Evolutionary conservation across 2,888 invertebrate species (phyloP).

Genomic region (Andrena fulva): DNA sequence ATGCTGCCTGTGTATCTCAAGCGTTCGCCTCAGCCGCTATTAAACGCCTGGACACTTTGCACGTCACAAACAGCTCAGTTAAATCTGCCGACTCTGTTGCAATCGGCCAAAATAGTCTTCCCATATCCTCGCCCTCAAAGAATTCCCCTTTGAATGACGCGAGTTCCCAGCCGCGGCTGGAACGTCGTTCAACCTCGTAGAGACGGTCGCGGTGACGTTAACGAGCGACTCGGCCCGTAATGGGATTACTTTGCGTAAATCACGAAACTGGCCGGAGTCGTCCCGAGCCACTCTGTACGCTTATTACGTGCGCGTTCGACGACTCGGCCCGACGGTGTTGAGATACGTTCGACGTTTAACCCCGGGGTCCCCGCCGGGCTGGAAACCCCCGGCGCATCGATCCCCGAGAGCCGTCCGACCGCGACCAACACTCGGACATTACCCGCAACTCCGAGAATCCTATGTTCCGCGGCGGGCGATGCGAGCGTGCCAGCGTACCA

Average conservation of each 20-base stretch:
- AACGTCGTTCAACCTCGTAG: constrained; percentile 30
- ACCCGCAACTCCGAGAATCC: constrained; percentile 72
- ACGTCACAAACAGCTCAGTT: neutral
- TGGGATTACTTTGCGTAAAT: constrained; percentile 79
- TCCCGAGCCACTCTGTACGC: constrained; percentile 46
- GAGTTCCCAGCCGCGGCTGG: constrained; percentile 29
- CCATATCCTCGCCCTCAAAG: constrained; percentile 1
- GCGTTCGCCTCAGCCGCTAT: too few relatives aligned
- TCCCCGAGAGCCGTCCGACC: constrained; percentile 28
- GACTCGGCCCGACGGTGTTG: constrained; percentile 58
- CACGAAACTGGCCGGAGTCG: constrained; percentile 64
- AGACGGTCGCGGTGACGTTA: constrained; percentile 67
- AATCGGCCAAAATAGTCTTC: neutral
- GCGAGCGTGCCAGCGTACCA: constrained; percentile 15
- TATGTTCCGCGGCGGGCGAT: constrained; percentile 55
- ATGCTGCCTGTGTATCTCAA: too few relatives aligned
- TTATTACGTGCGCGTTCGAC: constrained; percentile 67
- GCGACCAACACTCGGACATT: constrained; percentile 53
- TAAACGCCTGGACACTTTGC: too few relatives aligned
- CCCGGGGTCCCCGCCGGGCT: constrained; percentile 62
- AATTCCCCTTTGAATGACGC: constrained; percentile 26
- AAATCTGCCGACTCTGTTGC: neutral
- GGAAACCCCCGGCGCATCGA: constrained; percentile 60
- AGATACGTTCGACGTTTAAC: constrained; percentile 78
- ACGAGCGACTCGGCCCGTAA: constrained; percentile 75